phyloP scores from a whole-genome alignment of 2,113 vertebrate genomes.

The Sterrhoptilus dennistouni region DNA sequence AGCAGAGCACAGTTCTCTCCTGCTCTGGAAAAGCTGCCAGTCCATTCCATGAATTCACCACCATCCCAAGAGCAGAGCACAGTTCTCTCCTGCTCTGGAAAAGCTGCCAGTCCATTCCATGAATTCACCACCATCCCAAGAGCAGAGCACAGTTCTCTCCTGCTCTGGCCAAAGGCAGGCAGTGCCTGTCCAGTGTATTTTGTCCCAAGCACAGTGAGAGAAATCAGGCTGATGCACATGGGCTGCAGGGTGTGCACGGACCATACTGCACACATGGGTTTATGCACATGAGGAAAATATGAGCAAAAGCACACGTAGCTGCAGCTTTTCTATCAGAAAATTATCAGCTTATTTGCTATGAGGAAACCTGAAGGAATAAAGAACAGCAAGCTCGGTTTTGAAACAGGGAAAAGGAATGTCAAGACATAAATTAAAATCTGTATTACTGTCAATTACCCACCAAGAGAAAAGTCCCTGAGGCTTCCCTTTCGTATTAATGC shows the following conservation, averaged over 20 bases:
- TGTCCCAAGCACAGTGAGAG: rapidly evolving
- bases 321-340: not conserved
- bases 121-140: not conserved
- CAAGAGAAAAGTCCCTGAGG: not conserved
- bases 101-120: too few relatives aligned
- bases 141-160: not conserved
- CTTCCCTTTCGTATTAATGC: not conserved
- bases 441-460: not conserved
- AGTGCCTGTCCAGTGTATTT: not conserved
- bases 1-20: not conserved
- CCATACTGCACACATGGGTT: rapidly evolving
- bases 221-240: rapidly evolving
- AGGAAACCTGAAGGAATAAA: not conserved
- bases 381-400: not conserved
- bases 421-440: not conserved
- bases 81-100: not conserved
- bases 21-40: too few relatives aligned
- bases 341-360: not conserved
- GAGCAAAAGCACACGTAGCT: not conserved
- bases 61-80: not conserved
- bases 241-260: rapidly evolving
- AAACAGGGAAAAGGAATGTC: not conserved
- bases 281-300: not conserved
- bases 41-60: rapidly evolving
- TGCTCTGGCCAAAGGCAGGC: not conserved